Percentiles rank a stretch among this genome's conserved stretches.
Evolutionary conservation across 1,140 invertebrate genomes (phyloP).

Genomic region (Drosophila mauritiana): DNA sequence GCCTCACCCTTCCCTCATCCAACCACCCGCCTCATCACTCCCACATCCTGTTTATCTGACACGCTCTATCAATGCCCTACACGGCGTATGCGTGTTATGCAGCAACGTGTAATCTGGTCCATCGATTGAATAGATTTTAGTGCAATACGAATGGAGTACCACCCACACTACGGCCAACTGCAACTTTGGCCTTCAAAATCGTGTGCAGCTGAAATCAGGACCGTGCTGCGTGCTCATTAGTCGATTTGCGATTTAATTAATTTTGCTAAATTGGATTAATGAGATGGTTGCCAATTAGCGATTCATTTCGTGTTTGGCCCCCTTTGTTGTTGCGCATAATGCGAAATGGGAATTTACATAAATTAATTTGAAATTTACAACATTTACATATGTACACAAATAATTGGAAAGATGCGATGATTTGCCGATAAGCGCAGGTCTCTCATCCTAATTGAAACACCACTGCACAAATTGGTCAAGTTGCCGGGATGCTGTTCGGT

Average conservation of each 20-base stretch:
- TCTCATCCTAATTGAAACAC: constrained; percentile 44
- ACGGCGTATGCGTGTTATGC: constrained; percentile 54
- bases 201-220: constrained; percentile 49
- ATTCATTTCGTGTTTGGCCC: constrained; percentile 52
- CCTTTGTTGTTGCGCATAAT: constrained; percentile 50
- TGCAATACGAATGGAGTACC: constrained; percentile 15
- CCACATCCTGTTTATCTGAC: constrained; percentile 38
- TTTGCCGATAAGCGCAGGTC: constrained; percentile 55
- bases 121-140: constrained; percentile 60
- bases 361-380: constrained; percentile 67
- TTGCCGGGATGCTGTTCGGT: neutral
- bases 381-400: constrained; percentile 66
- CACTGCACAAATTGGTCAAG: constrained; percentile 46
- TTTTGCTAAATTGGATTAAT: constrained; percentile 80
- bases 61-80: constrained; percentile 49
- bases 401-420: constrained; percentile 66
- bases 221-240: constrained; percentile 63
- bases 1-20: neutral
- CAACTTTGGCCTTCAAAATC: constrained; percentile 39
- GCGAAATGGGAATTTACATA: constrained; percentile 69
- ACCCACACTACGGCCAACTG: neutral
- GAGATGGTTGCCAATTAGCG: constrained; percentile 73
- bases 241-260: constrained; percentile 79
- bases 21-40: neutral
- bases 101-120: constrained; percentile 52